Evolutionary conservation across 2,888 invertebrate genomes (phyloP).

Genomic region (Drosophila mettleri): DNA sequence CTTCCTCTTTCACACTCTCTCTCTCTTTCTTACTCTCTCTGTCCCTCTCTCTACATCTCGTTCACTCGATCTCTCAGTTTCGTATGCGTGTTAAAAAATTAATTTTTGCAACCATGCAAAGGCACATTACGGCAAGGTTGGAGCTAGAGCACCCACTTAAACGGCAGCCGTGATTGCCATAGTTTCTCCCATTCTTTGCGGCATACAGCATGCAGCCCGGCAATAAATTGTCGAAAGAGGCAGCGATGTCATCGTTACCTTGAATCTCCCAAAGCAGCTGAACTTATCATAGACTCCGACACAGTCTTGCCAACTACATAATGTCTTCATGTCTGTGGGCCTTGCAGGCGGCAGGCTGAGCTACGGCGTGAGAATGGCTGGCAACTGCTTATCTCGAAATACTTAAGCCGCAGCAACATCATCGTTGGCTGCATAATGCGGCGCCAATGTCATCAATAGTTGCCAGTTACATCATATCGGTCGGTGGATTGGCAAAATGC

Average conservation of each 20-base stretch:
- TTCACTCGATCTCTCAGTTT: conserved; percentile 10
- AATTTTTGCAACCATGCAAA: conserved; percentile 73
- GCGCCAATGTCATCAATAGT: conserved; percentile 63
- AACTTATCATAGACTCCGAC: conserved; percentile 63
- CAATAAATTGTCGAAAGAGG: conserved; percentile 66
- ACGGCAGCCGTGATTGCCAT: conserved; percentile 60
- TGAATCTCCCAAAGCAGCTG: conserved; percentile 47
- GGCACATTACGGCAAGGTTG: conserved; percentile 19
- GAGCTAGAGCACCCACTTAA: conserved; percentile 3
- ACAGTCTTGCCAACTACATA: conserved; percentile 38
- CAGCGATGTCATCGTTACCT: conserved; percentile 76
- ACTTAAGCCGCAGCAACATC: conserved; percentile 39
- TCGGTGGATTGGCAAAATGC: conserved; percentile 14
- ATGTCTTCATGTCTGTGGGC: conserved; percentile 49
- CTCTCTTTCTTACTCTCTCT: too few relatives aligned
- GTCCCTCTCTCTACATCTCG: background rate
- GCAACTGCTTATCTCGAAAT: conserved; percentile 65
- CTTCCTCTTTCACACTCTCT: conserved; percentile 6
- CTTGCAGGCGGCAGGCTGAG: conserved; percentile 13
- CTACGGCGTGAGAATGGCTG: conserved; percentile 51
- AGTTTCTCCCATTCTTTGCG: conserved; percentile 46
- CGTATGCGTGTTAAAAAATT: conserved; percentile 78
- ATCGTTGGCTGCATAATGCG: conserved; percentile 17
- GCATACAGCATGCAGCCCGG: conserved; percentile 61
- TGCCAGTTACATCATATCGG: conserved; percentile 24